Evolutionary conservation across 2,113 vertebrate genomes (phyloP).

Genomic region (Leptocoma aspasia): DNA sequence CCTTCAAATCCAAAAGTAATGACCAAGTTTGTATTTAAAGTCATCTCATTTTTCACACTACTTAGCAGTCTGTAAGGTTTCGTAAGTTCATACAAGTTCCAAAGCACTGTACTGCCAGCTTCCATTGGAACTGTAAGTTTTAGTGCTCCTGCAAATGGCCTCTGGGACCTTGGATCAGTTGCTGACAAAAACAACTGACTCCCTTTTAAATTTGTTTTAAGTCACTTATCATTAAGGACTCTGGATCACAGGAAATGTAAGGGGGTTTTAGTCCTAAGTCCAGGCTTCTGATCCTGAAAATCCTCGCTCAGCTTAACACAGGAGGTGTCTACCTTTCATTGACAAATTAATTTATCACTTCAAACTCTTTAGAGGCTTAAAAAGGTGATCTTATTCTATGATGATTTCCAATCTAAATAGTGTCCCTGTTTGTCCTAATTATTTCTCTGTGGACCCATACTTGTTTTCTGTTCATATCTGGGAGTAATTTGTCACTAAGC

Average conservation of each 20-base stretch:
- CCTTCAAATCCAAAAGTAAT: background rate
- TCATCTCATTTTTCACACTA: background rate
- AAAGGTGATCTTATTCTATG: background rate
- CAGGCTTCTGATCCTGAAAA: slow-evolving; percentile 25
- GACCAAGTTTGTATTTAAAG: background rate
- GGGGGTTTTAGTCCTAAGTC: background rate
- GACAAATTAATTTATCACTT: slow-evolving; percentile 26
- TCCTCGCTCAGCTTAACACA: background rate
- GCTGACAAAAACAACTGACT: background rate
- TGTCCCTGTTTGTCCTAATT: slow-evolving; percentile 3
- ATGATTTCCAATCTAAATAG: background rate
- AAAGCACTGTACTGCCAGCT: background rate
- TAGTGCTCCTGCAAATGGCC: background rate
- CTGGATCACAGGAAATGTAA: background rate
- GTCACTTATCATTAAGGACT: background rate
- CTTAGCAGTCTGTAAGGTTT: background rate
- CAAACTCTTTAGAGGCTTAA: background rate
- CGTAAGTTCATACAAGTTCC: background rate
- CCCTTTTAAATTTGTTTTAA: background rate
- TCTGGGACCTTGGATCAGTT: background rate
- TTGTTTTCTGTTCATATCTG: background rate
- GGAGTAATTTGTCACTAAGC: background rate
- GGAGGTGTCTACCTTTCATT: background rate
- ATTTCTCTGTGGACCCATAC: background rate
- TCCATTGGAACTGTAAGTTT: background rate